These are phyloP conservation scores for Microtus oregoni DNA, from an alignment of 2,113 vertebrate genomes.

Conservation along the genomic window DNA sequence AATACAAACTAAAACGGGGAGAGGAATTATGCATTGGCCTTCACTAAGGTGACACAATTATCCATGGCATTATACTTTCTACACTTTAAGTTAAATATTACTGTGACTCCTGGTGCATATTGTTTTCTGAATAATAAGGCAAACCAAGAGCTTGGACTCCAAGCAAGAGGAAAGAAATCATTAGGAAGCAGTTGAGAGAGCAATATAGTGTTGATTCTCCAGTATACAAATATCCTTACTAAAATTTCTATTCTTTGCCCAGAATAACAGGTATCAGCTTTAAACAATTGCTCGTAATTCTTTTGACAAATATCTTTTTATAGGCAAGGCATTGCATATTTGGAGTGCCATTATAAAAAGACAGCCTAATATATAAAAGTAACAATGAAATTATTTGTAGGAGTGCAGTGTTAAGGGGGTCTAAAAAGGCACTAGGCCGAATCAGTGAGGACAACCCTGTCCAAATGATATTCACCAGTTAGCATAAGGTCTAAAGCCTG, in stretches of 20 bases:
- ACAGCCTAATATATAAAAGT: background rate
- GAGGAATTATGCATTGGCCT: background rate
- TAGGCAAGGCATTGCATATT: background rate
- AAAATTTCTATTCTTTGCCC: background rate
- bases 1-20: background rate
- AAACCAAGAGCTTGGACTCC: background rate
- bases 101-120: background rate
- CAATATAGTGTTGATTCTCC: background rate
- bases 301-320: background rate
- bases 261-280: background rate
- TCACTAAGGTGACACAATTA: background rate
- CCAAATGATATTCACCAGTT: slow-evolving; percentile 4
- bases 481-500: background rate
- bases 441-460: background rate
- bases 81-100: background rate
- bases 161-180: background rate
- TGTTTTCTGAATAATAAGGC: background rate
- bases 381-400: background rate
- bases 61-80: background rate
- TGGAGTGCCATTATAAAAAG: background rate
- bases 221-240: background rate
- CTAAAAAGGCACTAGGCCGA: background rate
- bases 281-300: background rate
- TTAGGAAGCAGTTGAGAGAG: background rate
- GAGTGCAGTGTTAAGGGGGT: background rate